Base-by-base conservation (phyloP, 2,888 invertebrate species). In the Itoplectis maculator region DNA sequence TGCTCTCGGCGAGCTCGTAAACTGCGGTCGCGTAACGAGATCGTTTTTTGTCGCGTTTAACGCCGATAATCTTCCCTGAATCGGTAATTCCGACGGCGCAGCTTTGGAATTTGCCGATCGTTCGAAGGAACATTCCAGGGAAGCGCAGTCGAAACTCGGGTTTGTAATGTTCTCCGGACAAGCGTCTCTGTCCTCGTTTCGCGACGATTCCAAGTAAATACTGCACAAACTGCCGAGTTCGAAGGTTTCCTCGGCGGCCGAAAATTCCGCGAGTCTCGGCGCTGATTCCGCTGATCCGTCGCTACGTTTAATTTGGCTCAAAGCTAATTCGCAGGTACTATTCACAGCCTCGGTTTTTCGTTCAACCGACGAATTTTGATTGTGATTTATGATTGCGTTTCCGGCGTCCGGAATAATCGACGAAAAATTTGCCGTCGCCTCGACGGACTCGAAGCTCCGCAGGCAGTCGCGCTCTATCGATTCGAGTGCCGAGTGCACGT, bases 161-260 rank as follows among this genome's bases (percentile, higher is more conserved):
- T 82, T 80, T 4, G 82, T 79, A 2, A 84, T 78, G 47, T 86
- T 65, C 4, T 73, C 70, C 8, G 82, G 82, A 74, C 81, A 82
- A 2, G 68, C 8, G 13, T 81, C 66, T 11, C 72, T 56, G 23
- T 86, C 85, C 13, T 86, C 79, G 29, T 83, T 81, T 0, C 68
- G 74, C 13, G 88, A 88, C 5, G 86, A 77, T 78, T 89, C 89
- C 8, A 88, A 70, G 51, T 84, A 88, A 11, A 88, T 88, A 75
- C 88, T 89, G 65, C 86, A 89, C 1, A 89, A 83, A 69, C 89
- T 89, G 2, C 42, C 72, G 15, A 82, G 79, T 45, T 86, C 86
- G 3, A 42, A n/a, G 13, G 1, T 23, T 1, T 47, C 65, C 35
- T 40, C n/a, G 13, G 47, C 56, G 0, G 18, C 42, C 69, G 29